phyloP scores from a whole-genome alignment of 2,113 vertebrate genomes.

The Microtus oregoni region DNA sequence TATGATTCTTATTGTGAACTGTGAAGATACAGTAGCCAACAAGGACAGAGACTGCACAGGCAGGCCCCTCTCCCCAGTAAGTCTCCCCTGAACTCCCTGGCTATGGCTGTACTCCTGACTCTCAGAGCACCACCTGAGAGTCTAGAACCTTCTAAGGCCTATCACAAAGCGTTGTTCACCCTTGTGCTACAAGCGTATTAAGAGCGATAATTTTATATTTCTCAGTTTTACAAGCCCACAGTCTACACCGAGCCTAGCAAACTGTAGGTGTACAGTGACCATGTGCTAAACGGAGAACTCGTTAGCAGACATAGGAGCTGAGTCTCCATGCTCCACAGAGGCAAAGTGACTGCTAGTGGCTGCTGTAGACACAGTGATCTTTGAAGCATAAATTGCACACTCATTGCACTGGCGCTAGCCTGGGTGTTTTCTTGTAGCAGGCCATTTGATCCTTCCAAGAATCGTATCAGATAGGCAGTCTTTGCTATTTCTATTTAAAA shows the following conservation, averaged over 20 bases:
- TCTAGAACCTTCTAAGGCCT: background rate
- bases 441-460: constrained; percentile 47
- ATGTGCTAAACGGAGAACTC: background rate
- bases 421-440: background rate
- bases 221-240: background rate
- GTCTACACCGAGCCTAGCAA: background rate
- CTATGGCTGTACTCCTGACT: background rate
- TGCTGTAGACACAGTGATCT: background rate
- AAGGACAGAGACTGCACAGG: background rate
- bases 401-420: background rate
- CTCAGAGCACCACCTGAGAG: background rate
- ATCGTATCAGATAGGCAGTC: constrained; percentile 9
- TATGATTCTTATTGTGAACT: background rate
- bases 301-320: background rate
- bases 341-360: background rate
- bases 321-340: background rate
- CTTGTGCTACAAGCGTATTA: background rate
- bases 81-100: background rate
- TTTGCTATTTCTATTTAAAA: background rate
- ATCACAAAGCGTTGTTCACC: background rate
- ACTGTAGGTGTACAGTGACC: background rate
- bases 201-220: background rate
- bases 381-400: too few relatives aligned
- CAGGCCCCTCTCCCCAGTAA: background rate
- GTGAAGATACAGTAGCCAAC: background rate